Conservation (phyloP, 2,113 vertebrate genomes). For the Phylloscopus whistleri region DNA sequence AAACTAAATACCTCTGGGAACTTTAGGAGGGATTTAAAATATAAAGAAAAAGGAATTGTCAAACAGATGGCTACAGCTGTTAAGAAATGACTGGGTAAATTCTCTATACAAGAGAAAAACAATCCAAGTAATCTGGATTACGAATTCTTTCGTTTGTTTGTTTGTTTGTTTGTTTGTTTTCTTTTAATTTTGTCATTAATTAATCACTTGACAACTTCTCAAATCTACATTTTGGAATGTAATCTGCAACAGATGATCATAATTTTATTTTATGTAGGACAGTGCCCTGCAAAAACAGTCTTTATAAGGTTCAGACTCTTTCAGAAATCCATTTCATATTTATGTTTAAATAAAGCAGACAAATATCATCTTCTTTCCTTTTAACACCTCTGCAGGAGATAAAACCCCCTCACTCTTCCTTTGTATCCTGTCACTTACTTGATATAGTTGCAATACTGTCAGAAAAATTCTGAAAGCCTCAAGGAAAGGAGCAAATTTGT, state of each 20-base stretch:
- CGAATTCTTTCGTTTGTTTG: too few relatives aligned
- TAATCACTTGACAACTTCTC: neutral
- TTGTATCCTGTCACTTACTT: neutral
- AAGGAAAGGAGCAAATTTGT: neutral
- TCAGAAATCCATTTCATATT: neutral
- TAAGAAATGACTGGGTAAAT: neutral
- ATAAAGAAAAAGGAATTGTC: neutral
- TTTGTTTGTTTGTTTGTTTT: too few relatives aligned
- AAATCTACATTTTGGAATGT: neutral
- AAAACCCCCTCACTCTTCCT: neutral
- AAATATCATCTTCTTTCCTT: neutral
- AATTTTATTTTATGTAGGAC: neutral
- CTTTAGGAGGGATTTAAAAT: neutral
- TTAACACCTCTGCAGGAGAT: neutral
- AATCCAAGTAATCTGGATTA: neutral
- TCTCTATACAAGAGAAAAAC: neutral
- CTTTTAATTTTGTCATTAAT: neutral
- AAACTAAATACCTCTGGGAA: neutral
- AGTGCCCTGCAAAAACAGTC: neutral
- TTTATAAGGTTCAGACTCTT: neutral
- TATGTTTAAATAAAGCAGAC: neutral
- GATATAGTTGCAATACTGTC: neutral
- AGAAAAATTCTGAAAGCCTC: neutral
- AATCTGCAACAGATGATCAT: neutral
- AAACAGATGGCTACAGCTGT: neutral